Evolutionary conservation across 1,140 invertebrate species (phyloP).

Genomic region (Ceratoteleas bidentatus): DNA sequence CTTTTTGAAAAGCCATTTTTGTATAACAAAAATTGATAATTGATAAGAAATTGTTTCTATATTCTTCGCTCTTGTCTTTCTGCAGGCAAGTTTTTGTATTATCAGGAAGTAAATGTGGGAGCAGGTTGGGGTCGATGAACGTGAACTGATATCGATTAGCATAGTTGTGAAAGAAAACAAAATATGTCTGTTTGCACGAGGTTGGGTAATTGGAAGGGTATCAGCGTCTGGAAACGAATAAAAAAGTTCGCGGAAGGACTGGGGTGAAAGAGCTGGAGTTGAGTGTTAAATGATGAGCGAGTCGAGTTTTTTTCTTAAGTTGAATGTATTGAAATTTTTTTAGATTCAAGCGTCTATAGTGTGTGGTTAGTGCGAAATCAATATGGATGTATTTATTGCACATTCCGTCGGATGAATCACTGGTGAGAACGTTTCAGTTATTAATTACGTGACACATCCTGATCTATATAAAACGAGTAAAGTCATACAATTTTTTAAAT

Average conservation of each 20-base stretch:
- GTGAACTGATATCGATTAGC: constrained; percentile 37
- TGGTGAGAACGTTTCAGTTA: neutral
- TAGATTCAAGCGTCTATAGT: neutral
- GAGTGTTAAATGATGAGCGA: neutral
- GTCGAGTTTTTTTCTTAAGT: neutral
- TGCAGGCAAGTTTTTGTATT: constrained; percentile 1
- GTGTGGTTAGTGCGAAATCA: neutral
- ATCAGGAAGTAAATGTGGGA: constrained; percentile 25
- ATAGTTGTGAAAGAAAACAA: constrained; percentile 19
- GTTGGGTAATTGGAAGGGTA: too few species aligned
- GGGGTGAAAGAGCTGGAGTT: too few species aligned
- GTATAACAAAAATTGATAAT: too few species aligned
- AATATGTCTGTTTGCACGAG: neutral
- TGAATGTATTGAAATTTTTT: neutral
- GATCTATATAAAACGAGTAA: too few species aligned
- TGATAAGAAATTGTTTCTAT: neutral
- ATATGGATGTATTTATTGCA: neutral
- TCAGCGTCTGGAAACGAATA: too few species aligned
- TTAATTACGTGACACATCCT: neutral
- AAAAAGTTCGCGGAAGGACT: too few species aligned
- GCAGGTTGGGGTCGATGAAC: constrained; percentile 21
- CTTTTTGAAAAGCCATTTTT: too few species aligned
- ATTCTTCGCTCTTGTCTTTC: neutral
- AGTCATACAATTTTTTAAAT: too few species aligned
- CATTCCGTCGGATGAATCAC: neutral